Evolutionary conservation across 2,888 invertebrate species (phyloP), one percentile per base, ranked within the genome.

Genomic region (Palloptera scutellata): DNA sequence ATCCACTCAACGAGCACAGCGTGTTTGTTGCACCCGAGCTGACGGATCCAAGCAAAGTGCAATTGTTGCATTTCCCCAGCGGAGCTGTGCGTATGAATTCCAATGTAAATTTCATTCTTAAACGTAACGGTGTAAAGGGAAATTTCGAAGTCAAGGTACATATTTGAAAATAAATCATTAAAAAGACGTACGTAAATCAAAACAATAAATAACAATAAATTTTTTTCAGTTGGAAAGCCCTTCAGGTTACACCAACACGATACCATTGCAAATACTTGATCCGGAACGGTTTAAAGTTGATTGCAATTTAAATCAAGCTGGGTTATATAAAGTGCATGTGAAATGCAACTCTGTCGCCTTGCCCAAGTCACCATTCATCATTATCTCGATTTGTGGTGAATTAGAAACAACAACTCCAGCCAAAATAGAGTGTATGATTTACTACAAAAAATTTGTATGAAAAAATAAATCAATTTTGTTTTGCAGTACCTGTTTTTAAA

Each of bases 121-220:
- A 81, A 61, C 78, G 81, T 1, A 83, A 83, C 71, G 83, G 84
- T 1, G 81, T 82, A 11, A 81, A 82, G 70, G 84, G 83, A 6
- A 83, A 84, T 64, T 83, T 84, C 63, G 83, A 83, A 74, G 81
- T 81, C 17, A 82, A 82, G 72, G 80, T 80, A 65, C 53, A 55
- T 52, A 52, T 3, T n/a, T 17, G 64, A 57, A 12, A 55, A 61
- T 12, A 1, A 55, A 10, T 53, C 17, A 15, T 60, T 13, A 17
- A 15, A 30, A 30, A 48, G 30, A 48, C 42, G 19, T 0, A 20
- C n/a, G 1, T 59, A 54, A n/a, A 43, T 13, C 30, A 41, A 60
- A 42, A 8, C 8, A 19, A 8, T 54, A 11, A 43, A 13, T 5
- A 12, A 53, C 45, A 41, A 58, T 30, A 42, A 13, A 4, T 40